Percentiles rank a stretch among this genome's conserved stretches.
Conservation (phyloP, 2,113 vertebrate species). For the Rhizomys pruinosus region DNA sequence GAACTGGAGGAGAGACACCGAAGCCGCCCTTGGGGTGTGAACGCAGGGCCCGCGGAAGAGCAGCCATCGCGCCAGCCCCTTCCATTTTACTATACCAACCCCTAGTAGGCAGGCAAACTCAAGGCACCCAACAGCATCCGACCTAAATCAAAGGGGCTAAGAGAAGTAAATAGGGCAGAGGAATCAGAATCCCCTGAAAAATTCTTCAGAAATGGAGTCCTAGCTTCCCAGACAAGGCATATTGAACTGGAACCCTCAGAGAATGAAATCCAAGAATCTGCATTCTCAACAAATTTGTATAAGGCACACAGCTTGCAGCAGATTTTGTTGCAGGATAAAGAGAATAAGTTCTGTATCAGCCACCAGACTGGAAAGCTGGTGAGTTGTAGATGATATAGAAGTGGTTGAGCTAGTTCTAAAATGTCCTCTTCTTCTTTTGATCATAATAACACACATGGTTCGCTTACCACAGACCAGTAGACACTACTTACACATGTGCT, state of each 20-base stretch:
- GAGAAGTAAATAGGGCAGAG: neutral
- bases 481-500: accelerated
- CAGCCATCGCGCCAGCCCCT: too few relatives aligned
- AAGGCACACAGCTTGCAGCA: neutral
- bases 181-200: neutral
- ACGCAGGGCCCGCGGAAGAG: too few relatives aligned
- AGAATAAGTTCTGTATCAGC: neutral
- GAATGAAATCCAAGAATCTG: neutral
- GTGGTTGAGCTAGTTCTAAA: neutral
- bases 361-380: neutral
- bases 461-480: neutral
- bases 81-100: too few relatives aligned
- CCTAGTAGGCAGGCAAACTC: neutral
- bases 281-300: neutral
- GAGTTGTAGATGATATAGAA: neutral
- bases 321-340: neutral
- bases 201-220: neutral
- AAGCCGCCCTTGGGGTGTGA: too few relatives aligned
- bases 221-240: neutral
- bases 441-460: neutral
- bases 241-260: neutral
- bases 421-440: neutral
- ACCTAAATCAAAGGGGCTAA: neutral
- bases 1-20: too few relatives aligned
- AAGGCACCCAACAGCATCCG: too few relatives aligned